Percentiles rank a stretch among this genome's conserved stretches.
These are phyloP conservation scores for Microplitis demolitor DNA, from an alignment of 1,140 invertebrate species.

Conservation along the genomic window DNA sequence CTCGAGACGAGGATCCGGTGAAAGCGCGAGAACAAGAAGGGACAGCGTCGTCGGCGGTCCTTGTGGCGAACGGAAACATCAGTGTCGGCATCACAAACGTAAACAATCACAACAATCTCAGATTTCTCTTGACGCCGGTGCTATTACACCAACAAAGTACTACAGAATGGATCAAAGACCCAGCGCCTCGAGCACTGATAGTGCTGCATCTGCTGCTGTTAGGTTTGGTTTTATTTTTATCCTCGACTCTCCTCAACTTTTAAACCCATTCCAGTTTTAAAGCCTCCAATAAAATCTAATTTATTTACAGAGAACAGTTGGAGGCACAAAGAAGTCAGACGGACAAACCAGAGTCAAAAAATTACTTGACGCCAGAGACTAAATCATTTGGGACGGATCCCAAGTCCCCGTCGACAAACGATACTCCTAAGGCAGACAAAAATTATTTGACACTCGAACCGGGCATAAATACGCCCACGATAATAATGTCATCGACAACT, in stretches of 20 bases:
- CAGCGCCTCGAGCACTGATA: constrained; percentile 80
- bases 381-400: constrained; percentile 23
- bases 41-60: constrained; percentile 67
- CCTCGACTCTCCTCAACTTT: no score
- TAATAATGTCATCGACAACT: constrained; percentile 79
- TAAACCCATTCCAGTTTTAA: no score
- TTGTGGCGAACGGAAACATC: constrained; percentile 55
- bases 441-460: constrained; percentile 45
- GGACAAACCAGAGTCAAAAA: constrained; percentile 37
- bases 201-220: constrained; percentile 55
- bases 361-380: constrained; percentile 10
- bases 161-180: constrained; percentile 72
- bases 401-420: constrained; percentile 31
- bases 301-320: constrained; percentile 50
- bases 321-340: constrained; percentile 41
- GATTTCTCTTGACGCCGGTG: constrained; percentile 69
- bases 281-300: not conserved
- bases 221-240: constrained; percentile 39
- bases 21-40: constrained; percentile 68
- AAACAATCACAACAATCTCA: constrained; percentile 59
- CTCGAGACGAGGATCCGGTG: constrained; percentile 67
- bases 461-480: constrained; percentile 76
- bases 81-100: constrained; percentile 57
- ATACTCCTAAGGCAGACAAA: constrained; percentile 24
- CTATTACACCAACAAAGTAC: constrained; percentile 52